Evolutionary conservation across 2,113 vertebrate species (phyloP).

Genomic region (Cyprinodon variegatus): DNA sequence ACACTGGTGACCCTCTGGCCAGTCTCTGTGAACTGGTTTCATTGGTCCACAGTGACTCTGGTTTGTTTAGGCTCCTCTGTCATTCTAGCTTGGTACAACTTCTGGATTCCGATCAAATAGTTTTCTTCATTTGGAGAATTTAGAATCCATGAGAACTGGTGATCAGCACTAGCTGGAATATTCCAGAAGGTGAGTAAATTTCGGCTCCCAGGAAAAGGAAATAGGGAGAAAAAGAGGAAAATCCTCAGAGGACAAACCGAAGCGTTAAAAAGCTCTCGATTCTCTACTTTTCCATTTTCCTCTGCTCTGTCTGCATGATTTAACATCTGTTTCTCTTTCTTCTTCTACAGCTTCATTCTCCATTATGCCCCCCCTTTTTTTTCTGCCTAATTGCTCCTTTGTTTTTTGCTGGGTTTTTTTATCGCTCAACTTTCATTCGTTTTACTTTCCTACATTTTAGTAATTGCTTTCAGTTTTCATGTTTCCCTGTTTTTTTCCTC

Average conservation of each 20-base stretch:
- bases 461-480: neutral
- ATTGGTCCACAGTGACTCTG: no score
- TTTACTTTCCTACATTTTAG: neutral
- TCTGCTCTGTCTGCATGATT: neutral
- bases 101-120: no score
- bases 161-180: neutral
- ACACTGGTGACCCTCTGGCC: no score
- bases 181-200: neutral
- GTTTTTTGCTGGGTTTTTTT: neutral
- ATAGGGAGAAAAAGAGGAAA: neutral
- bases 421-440: neutral
- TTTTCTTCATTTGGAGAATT: neutral
- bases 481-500: neutral
- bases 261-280: neutral
- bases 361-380: neutral
- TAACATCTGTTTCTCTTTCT: no score
- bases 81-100: no score
- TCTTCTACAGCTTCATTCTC: neutral
- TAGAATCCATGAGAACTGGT: neutral
- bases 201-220: neutral
- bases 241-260: neutral
- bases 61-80: no score
- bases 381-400: neutral
- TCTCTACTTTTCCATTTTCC: neutral
- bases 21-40: no score